These are phyloP conservation scores for Xylocampa areola DNA, from an alignment of 2,888 invertebrate species.

Conservation along the genomic window DNA sequence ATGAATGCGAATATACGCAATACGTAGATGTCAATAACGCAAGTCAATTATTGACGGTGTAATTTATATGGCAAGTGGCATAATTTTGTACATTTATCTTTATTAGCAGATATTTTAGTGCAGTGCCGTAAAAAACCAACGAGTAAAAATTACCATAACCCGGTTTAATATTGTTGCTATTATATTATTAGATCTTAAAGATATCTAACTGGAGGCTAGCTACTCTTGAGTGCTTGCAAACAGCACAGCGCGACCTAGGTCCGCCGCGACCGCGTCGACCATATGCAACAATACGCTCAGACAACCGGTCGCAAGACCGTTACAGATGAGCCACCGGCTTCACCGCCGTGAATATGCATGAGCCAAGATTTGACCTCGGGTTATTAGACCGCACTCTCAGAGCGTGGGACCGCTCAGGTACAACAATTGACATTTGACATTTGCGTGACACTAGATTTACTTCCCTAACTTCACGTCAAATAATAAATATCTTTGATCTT, in stretches of 20 bases:
- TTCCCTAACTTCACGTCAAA: constrained; percentile 61
- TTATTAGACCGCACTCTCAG: constrained; percentile 82
- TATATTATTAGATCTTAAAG: constrained; percentile 19
- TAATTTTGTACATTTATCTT: constrained; percentile 6
- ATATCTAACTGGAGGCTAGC: constrained; percentile 22
- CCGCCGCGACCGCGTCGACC: constrained; percentile 51
- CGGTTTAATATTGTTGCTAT: constrained; percentile 27
- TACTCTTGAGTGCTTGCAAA: constrained; percentile 25
- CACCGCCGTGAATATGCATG: constrained; percentile 86
- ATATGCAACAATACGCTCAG: constrained; percentile 83
- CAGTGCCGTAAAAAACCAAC: constrained; percentile 7
- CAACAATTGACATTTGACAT: constrained; percentile 81
- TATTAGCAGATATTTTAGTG: background rate
- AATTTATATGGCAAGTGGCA: constrained; percentile 20
- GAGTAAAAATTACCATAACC: constrained; percentile 9
- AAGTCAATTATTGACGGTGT: constrained; percentile 24
- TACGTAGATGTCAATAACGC: constrained; percentile 55
- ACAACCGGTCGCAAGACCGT: constrained; percentile 88
- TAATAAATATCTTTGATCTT: constrained; percentile 33
- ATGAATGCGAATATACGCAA: constrained; percentile 68
- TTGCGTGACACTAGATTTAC: constrained; percentile 65
- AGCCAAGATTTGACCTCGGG: constrained; percentile 86
- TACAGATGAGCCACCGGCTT: constrained; percentile 85
- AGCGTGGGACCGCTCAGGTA: constrained; percentile 82
- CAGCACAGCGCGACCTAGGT: constrained; percentile 45